A percentile compares a stretch with the other conserved stretches of the same genome.
These are phyloP conservation scores for Pelecanoides urinatrix DNA, from an alignment of 2,113 vertebrate genomes.

Conservation along the genomic window DNA sequence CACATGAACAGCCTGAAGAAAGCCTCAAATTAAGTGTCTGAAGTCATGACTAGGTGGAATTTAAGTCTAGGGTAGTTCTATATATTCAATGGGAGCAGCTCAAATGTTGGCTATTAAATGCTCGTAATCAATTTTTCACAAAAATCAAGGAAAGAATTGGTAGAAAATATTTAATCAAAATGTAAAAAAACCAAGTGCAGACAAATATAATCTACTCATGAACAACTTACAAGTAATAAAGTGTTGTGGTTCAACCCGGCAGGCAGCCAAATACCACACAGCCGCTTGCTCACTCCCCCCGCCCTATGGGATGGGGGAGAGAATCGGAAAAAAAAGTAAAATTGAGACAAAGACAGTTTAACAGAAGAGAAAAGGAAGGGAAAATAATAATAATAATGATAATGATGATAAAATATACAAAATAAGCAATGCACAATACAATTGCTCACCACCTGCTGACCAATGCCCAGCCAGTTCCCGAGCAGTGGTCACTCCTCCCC, in stretches of 20 bases:
- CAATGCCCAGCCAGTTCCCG: too few species aligned
- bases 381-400: too few species aligned
- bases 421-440: too few species aligned
- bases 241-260: background rate
- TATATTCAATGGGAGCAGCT: background rate
- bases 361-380: too few species aligned
- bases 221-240: background rate
- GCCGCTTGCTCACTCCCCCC: too few species aligned
- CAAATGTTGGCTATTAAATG: background rate
- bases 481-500: too few species aligned
- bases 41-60: background rate
- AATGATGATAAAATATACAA: too few species aligned
- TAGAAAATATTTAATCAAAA: background rate
- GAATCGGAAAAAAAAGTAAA: too few species aligned
- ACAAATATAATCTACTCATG: background rate
- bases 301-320: too few species aligned
- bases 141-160: background rate
- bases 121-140: background rate
- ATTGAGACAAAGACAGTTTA: too few species aligned
- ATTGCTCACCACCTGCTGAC: too few species aligned
- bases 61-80: background rate
- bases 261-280: too few species aligned
- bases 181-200: background rate
- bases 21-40: background rate
- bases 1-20: background rate